Evolutionary conservation across 2,113 vertebrate species (phyloP).

Genomic region (Passer montanus): DNA sequence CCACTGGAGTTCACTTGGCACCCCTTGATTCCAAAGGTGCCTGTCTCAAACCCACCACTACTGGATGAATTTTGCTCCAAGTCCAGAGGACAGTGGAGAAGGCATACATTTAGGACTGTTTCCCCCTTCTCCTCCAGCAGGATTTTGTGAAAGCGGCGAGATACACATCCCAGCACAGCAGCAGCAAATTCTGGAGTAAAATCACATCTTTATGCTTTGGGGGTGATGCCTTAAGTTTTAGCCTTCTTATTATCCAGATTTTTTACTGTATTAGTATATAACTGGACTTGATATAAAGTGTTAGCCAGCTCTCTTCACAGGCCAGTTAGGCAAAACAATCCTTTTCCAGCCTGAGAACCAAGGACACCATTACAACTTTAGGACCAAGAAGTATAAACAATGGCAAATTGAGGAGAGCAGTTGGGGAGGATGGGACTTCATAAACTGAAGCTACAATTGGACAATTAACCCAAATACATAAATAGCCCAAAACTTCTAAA

Average conservation of each 20-base stretch:
- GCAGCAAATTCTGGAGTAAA: background rate
- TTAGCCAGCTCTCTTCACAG: background rate
- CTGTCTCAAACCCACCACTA: background rate
- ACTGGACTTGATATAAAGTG: background rate
- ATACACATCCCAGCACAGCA: background rate
- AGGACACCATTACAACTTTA: background rate
- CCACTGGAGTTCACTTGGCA: background rate
- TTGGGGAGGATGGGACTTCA: background rate
- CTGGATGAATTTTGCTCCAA: background rate
- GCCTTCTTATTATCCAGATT: background rate
- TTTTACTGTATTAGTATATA: background rate
- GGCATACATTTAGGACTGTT: too few species aligned
- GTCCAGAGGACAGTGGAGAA: background rate
- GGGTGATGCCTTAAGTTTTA: background rate
- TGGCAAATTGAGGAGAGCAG: background rate
- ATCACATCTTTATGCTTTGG: background rate
- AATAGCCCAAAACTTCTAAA: background rate
- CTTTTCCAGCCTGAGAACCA: background rate
- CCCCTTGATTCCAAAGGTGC: background rate
- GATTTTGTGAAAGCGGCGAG: background rate
- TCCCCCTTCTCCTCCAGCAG: background rate
- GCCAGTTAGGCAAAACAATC: background rate
- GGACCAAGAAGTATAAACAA: background rate
- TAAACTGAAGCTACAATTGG: background rate
- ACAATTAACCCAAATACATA: background rate